Evolutionary conservation across 2,113 vertebrate genomes (phyloP).

Genomic region (Tinamus guttatus): DNA sequence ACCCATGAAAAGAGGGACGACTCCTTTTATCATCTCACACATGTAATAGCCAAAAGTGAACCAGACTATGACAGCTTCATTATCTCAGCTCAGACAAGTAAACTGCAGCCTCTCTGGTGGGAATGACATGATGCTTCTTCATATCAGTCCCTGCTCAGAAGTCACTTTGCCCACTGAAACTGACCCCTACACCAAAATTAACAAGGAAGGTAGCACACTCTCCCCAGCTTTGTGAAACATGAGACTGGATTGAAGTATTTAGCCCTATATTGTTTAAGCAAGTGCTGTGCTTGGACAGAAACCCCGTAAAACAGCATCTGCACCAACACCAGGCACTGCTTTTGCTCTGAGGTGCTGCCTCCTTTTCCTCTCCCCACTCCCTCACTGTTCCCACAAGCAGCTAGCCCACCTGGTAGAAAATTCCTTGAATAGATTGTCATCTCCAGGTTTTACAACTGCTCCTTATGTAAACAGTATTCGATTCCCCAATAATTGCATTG

Average conservation of each 20-base stretch:
- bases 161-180: background rate
- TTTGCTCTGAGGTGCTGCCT: background rate
- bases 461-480: background rate
- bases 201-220: fast-evolving
- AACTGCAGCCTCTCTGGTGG: fast-evolving
- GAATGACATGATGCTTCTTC: background rate
- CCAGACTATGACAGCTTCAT: background rate
- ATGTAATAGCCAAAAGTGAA: background rate
- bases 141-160: fast-evolving
- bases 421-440: background rate
- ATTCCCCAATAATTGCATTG: background rate
- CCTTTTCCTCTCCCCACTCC: background rate
- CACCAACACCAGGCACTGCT: background rate
- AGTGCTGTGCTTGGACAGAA: background rate
- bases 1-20: background rate
- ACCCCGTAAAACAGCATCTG: background rate
- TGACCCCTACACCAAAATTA: background rate
- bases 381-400: background rate
- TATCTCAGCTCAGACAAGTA: background rate
- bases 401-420: background rate
- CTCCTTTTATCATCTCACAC: background rate
- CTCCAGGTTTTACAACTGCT: background rate
- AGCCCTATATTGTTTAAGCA: background rate
- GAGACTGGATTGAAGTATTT: background rate
- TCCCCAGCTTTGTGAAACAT: background rate